Base-by-base conservation (phyloP, 1,140 invertebrate genomes). In the Drosophila prosaltans region DNA sequence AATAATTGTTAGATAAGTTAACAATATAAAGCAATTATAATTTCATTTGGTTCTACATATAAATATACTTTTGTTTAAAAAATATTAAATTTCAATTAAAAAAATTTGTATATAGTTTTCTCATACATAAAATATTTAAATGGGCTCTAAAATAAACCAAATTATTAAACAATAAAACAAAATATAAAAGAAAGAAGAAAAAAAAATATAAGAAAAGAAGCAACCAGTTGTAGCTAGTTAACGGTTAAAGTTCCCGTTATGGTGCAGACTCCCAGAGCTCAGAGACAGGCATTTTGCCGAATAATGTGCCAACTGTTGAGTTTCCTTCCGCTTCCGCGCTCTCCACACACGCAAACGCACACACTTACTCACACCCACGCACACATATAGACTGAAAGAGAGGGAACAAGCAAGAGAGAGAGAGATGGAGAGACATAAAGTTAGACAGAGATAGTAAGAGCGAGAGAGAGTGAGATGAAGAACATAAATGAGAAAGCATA, bases 241-340 rank as follows among this genome's bases (percentile, higher is more conserved):
- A 51, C 45, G 21, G 45, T 51, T 26, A 51, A 8, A 51, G 7
- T 26, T 51, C 21, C 21, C 45, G 24, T 60, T 60, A 16, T 16
- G 36, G 7, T 39, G 3, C 2, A 45, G 41, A 32, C 26, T 45
- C 8, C 2, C 16, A 16, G 16, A 6, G 30, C 58, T 36, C 28
- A 40, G 32, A 40, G 4, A 4, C 60, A 26, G 21, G 28, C 32
- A 39, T 16, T 16, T 16, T 45, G 41, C 48, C 58, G 64, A 57
- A 36, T 82, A 77, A 88, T 88, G 84, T 88, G 84, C 83, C 83
- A 88, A 88, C 83, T 88, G 83, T 88, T 88, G 83, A 88, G 83
- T 88, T 89, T 88, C 80, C 84, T 88, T 80, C 83, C 83, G 83
- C 73, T 76, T 86, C 78, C 82, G 79, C 66, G 36, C 61, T 21